A percentile compares a stretch with the other conserved stretches of the same genome.
Conservation (phyloP, 2,888 invertebrate genomes). For the Agonum fuliginosum region DNA sequence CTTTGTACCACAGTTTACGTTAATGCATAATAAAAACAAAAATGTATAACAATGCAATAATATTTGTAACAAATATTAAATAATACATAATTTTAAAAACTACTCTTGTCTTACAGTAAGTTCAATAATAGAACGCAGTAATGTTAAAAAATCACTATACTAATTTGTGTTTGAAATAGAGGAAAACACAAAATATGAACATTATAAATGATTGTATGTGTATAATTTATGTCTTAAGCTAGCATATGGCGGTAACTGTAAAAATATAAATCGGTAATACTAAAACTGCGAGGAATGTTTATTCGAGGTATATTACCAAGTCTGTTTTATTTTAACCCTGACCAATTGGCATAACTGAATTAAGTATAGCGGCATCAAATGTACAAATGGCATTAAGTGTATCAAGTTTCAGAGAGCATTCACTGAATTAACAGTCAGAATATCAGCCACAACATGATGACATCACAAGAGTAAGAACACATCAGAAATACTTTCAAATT, state of each 20-base stretch:
- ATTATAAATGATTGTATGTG: too few species aligned
- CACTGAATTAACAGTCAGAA: constrained; percentile 4
- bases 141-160: too few species aligned
- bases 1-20: too few species aligned
- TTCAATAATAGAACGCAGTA: too few species aligned
- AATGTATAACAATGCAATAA: too few species aligned
- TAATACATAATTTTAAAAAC: too few species aligned
- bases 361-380: constrained; percentile 55
- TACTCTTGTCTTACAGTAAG: too few species aligned
- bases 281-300: constrained; percentile 57
- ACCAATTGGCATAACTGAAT: constrained; percentile 46
- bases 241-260: constrained; percentile 53
- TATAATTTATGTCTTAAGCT: neutral
- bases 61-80: too few species aligned
- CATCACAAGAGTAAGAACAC: neutral
- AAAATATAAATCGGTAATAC: constrained; percentile 48
- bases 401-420: constrained; percentile 24
- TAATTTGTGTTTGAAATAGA: too few species aligned
- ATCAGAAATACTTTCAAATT: neutral
- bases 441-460: neutral
- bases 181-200: too few species aligned
- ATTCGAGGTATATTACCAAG: constrained; percentile 49
- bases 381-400: constrained; percentile 54
- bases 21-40: too few species aligned
- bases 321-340: constrained; percentile 52